Percentiles rank a stretch among this genome's conserved stretches.
These are phyloP conservation scores for Acronicta alni DNA, from an alignment of 2,888 invertebrate species.

Conservation along the genomic window DNA sequence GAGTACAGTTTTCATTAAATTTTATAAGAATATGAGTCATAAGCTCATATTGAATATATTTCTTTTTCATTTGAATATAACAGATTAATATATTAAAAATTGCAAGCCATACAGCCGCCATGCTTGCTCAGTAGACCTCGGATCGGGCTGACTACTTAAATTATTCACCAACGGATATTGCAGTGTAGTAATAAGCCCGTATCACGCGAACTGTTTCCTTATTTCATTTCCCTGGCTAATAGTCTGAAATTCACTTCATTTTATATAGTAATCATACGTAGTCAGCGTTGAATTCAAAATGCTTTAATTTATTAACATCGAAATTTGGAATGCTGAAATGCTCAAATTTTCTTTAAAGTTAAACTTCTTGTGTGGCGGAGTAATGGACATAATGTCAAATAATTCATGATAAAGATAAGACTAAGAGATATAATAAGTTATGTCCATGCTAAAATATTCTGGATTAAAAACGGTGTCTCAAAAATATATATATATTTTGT, in stretches of 20 bases:
- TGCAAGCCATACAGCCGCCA: constrained; percentile 1
- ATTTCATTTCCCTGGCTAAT: constrained; percentile 55
- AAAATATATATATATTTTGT: neutral
- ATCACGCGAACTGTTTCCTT: constrained; percentile 61
- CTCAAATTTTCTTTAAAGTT: too few species aligned
- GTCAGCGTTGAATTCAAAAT: constrained; percentile 3
- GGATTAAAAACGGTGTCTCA: too few species aligned
- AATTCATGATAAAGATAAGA: too few species aligned
- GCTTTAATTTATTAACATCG: constrained; percentile 11
- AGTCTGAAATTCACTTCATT: constrained; percentile 29
- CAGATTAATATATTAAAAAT: constrained; percentile 45
- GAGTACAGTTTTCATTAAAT: too few species aligned
- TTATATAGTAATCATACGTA: constrained; percentile 13
- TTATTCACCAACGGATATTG: constrained; percentile 62
- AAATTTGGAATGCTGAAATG: neutral
- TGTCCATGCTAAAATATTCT: too few species aligned
- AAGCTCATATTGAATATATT: too few species aligned
- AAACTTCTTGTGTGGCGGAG: too few species aligned
- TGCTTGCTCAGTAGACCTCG: constrained; percentile 30
- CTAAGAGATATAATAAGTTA: too few species aligned
- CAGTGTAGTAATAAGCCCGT: constrained; percentile 59
- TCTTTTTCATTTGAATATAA: constrained; percentile 4
- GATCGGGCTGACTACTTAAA: constrained; percentile 44
- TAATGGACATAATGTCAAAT: too few species aligned
- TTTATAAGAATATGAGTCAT: too few species aligned